Evolutionary conservation across 2,888 invertebrate species (phyloP), one percentile per base, ranked within the genome.

Genomic region (Idaea biselata): DNA sequence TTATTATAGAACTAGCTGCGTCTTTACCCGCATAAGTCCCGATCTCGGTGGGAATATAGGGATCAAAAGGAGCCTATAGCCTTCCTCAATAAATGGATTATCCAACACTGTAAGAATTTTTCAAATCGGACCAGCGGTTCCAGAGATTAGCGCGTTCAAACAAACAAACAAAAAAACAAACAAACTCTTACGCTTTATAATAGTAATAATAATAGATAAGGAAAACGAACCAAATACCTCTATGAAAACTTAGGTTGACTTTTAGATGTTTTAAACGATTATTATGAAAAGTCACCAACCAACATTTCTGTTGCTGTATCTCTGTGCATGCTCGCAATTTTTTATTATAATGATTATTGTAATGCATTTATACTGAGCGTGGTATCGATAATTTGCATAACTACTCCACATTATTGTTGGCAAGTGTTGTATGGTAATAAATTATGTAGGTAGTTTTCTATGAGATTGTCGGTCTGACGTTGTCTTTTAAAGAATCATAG

Each of bases 1-100:
- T 79, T 83, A 84, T 80, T 81, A 81, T 83, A 81, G 82, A 84
- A n/a, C n/a, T n/a, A n/a, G n/a, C n/a, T n/a, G n/a, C n/a, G n/a
- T n/a, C n/a, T n/a, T n/a, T n/a, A n/a, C n/a, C n/a, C n/a, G n/a
- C n/a, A n/a, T n/a, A n/a, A n/a, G n/a, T n/a, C n/a, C n/a, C n/a
- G n/a, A n/a, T n/a, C n/a, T n/a, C n/a, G n/a, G n/a, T n/a, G n/a
- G n/a, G n/a, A n/a, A n/a, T n/a, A n/a, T n/a, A n/a, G n/a, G n/a
- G n/a, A n/a, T n/a, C n/a, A n/a, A n/a, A n/a, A n/a, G n/a, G n/a
- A n/a, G n/a, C n/a, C n/a, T n/a, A n/a, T n/a, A n/a, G n/a, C n/a
- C n/a, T n/a, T n/a, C n/a, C n/a, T n/a, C n/a, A n/a, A n/a, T n/a
- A n/a, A n/a, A n/a, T n/a, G n/a, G n/a, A n/a, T n/a, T n/a, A n/a